Percentiles rank a stretch among this genome's conserved stretches.
Evolutionary conservation across 2,888 invertebrate species (phyloP).

Genomic region (Lasius platythorax): DNA sequence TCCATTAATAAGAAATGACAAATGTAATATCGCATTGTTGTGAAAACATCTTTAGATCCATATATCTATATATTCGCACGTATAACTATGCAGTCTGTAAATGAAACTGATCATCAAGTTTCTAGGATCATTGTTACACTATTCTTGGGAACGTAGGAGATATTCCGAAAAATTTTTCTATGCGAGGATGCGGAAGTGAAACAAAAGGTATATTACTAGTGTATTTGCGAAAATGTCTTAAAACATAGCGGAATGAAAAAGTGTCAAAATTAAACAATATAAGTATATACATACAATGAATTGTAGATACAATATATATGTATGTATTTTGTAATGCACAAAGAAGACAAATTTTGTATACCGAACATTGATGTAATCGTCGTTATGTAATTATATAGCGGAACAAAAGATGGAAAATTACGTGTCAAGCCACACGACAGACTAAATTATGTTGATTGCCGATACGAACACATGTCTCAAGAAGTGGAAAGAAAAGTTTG

Average conservation of each 20-base stretch:
- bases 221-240: not conserved
- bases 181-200: not conserved
- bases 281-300: not conserved
- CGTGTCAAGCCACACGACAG: constrained; percentile 38
- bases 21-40: not conserved
- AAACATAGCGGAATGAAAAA: not conserved
- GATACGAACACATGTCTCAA: constrained; percentile 29
- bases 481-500: constrained; percentile 48
- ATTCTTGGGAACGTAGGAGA: not conserved
- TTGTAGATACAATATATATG: not conserved
- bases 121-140: constrained; percentile 5
- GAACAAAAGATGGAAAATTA: constrained; percentile 48
- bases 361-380: constrained; percentile 21
- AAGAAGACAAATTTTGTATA: not conserved
- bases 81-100: constrained; percentile 39
- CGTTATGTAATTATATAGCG: constrained; percentile 22
- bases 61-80: constrained; percentile 45
- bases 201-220: constrained; percentile 12
- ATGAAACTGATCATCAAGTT: constrained; percentile 33
- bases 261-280: not conserved
- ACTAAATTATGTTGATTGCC: constrained; percentile 51
- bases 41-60: constrained; percentile 38
- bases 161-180: not conserved
- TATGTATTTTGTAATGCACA: not conserved
- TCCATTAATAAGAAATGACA: not conserved